Evolutionary conservation across 1,140 invertebrate genomes (phyloP), one percentile per base, ranked within the genome.

Genomic region (Calliopsis andreniformis): DNA sequence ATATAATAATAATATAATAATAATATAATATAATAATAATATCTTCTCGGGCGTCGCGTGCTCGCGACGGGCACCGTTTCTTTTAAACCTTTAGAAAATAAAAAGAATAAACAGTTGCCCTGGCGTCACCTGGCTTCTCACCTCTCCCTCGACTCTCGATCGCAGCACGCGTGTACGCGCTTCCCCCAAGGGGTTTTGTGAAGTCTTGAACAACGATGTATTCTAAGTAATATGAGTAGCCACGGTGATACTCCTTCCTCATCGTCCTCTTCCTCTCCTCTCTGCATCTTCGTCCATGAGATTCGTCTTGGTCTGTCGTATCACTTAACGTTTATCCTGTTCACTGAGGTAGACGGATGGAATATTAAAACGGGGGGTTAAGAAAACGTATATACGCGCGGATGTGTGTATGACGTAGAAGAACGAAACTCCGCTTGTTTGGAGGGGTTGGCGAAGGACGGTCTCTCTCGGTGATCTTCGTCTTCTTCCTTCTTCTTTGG

Each of bases 291-390:
- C 51, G 12, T 75, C 51, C 39, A 39, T 77, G 79, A 85, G 82
- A 79, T 80, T 84, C 78, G 39, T 73, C 64, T 83, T 81, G 66
- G 79, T 75, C 59, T 78, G 76, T 76, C 81, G 75, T 85, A 87
- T 82, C 82, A 86, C 78, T 82, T 89, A 89, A 85, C 78, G 81
- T 86, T 88, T 88, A 87, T 88, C 86, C 86, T 89, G 85, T 90
- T 89, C 87, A 88, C 81, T 91, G 89, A 91, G 90, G 90, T 91
- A 91, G 90, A 86, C 88, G 80, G 89, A 89, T 89, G 90, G 89
- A 91, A 91, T 90, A 87, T 79, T 75, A 63, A 49, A 39, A 68
- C 30, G 30, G 35, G 63, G 62, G 3, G 35, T 20, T 43, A 59
- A 39, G 35, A 39, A 76, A 43, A 47, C 43, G 66, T 75, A 59